Base-by-base conservation (phyloP, 2,888 invertebrate genomes). In the Rhagonycha fulva region DNA sequence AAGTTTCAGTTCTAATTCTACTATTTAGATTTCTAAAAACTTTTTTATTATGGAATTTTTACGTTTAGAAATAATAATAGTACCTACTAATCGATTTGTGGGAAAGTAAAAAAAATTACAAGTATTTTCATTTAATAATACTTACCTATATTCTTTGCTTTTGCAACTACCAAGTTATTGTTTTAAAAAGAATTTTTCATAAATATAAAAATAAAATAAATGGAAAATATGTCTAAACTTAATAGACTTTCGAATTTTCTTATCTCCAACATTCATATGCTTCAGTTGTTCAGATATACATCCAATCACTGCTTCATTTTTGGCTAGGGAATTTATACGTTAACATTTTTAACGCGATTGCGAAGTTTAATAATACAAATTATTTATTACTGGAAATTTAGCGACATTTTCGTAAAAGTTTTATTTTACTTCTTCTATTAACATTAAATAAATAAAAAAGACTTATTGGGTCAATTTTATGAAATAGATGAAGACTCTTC, bases 241-340 rank as follows among this genome's bases (percentile, higher is more conserved):
- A 47, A 47, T 47, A 47, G n/a, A 47, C 30, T 70, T 70, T 24
- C 28, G 28, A 71, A 66, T 72, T 72, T 68, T n/a, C 63, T 66
- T 66, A 66, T 71, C 71, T 28, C 30, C 11, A 14, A 68, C 26
- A 60, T 72, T 72, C 61, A 67, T 61, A 68, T 68, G 72, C 62
- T 30, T 30, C 26, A 28, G 60, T 68, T 26, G 14, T 26, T 30
- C 28, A 61, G 62, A 68, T 62, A 68, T 62, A 68, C 67, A 14
- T 72, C 68, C 72, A 68, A 72, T 72, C 72, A 72, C 67, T 60
- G 30, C 30, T 68, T 68, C 28, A 47, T 66, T 66, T 67, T 62
- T 68, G 60, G 62, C 68, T 19, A 24, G 62, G 62, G 72, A 61
- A 68, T 68, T 72, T 72, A 19, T 19, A 60, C 47, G 47, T 70